These are phyloP conservation scores for Aphelenchoides avenae DNA, from an alignment of 1,140 invertebrate species.

Conservation along the genomic window DNA sequence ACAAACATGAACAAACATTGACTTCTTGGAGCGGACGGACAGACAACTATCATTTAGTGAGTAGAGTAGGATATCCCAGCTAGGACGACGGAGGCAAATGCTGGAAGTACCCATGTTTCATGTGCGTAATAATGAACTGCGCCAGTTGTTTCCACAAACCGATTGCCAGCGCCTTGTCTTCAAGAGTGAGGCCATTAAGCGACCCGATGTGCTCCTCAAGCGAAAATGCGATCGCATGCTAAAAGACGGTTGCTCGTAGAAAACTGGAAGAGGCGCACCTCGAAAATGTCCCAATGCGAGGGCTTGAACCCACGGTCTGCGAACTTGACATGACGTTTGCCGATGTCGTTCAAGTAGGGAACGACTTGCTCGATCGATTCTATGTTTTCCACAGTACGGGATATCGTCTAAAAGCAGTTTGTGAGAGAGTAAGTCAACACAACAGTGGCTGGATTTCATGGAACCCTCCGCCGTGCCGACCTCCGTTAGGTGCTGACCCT, in stretches of 20 bases:
- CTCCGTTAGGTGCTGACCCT: too few species aligned
- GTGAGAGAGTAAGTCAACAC: too few species aligned
- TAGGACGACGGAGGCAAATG: too few species aligned
- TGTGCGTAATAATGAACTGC: slow-evolving; percentile 52
- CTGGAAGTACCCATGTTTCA: slow-evolving; percentile 42
- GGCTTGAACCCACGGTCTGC: slow-evolving; percentile 54
- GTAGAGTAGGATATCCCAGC: too few species aligned
- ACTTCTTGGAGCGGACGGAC: too few species aligned
- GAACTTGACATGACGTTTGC: slow-evolving; percentile 51
- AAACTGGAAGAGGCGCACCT: slow-evolving; percentile 30
- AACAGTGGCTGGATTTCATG: too few species aligned
- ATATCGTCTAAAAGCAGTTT: slow-evolving; percentile 53
- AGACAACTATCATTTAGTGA: too few species aligned
- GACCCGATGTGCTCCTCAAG: slow-evolving; percentile 39
- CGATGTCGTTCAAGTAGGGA: slow-evolving; percentile 44
- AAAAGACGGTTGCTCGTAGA: slow-evolving; percentile 19
- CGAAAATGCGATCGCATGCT: slow-evolving; percentile 54
- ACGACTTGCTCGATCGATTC: slow-evolving; percentile 52
- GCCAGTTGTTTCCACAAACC: slow-evolving; percentile 52
- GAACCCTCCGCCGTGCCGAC: too few species aligned
- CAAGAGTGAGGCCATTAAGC: slow-evolving; percentile 33
- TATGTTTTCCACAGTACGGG: slow-evolving; percentile 55
- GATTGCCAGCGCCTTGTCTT: slow-evolving; percentile 46
- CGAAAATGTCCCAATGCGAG: slow-evolving; percentile 56
- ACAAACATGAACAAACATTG: too few species aligned